A percentile compares a stretch with the other conserved stretches of the same genome.
phyloP scores from a whole-genome alignment of 2,113 vertebrate genomes.

The Urocynchramus pylzowi region DNA sequence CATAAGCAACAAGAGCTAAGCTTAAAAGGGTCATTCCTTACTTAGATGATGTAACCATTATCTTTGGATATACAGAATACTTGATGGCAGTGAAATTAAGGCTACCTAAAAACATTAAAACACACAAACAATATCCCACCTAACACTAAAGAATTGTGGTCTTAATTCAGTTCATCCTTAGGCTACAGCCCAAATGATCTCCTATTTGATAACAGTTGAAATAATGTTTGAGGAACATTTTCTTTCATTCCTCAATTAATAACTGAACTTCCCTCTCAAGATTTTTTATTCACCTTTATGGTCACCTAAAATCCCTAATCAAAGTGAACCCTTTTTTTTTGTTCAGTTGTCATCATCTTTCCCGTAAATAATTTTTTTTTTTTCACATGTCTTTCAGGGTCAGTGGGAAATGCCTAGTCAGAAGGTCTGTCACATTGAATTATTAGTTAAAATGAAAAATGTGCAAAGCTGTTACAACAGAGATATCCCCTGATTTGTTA shows the following conservation, averaged over 20 bases:
- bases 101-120: not conserved
- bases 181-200: not conserved
- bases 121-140: not conserved
- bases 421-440: not conserved
- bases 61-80: not conserved
- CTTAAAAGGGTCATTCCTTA: not conserved
- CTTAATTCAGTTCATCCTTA: not conserved
- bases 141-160: fast-evolving
- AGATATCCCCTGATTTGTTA: not conserved
- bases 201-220: not conserved
- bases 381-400: not conserved
- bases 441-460: not conserved
- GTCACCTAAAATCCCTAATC: not conserved
- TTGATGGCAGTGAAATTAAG: not conserved
- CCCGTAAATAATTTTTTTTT: not conserved
- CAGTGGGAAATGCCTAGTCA: not conserved
- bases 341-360: not conserved
- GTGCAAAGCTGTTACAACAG: not conserved
- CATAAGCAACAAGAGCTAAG: not conserved
- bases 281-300: not conserved
- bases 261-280: not conserved
- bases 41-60: not conserved
- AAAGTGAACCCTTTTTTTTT: not conserved
- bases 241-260: not conserved
- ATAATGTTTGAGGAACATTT: not conserved